phyloP scores from a whole-genome alignment of 2,113 vertebrate genomes.

The Labeo catla region DNA sequence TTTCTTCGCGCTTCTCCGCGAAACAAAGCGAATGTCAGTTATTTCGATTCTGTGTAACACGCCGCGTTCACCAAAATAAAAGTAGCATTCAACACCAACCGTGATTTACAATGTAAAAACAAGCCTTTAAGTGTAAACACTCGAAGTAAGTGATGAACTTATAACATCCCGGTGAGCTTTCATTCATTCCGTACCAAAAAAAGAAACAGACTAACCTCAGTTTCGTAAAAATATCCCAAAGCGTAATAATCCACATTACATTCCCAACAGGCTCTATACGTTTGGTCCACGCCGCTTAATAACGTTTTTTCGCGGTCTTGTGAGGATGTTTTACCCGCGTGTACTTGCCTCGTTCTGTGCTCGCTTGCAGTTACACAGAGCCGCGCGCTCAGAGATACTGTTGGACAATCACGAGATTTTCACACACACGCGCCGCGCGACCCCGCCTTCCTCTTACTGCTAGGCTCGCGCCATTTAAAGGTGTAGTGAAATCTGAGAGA shows the following conservation, averaged over 20 bases:
- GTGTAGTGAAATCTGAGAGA: constrained; percentile 41
- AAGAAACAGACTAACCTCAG: constrained; percentile 72
- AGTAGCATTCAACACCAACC: background rate
- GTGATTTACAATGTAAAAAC: background rate
- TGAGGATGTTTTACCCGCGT: constrained; percentile 47
- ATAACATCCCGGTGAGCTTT: background rate
- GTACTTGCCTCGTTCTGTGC: constrained; percentile 61
- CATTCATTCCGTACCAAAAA: background rate
- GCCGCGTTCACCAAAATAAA: background rate
- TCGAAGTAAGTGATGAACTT: constrained; percentile 30
- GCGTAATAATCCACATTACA: constrained; percentile 70
- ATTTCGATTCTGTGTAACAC: background rate
- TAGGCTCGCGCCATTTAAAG: constrained; percentile 67
- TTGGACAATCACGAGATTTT: constrained; percentile 66
- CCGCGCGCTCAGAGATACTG: constrained; percentile 58
- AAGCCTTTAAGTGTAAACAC: background rate
- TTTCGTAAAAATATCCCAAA: constrained; percentile 63
- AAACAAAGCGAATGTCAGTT: background rate
- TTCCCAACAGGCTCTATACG: constrained; percentile 57
- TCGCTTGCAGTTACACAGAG: constrained; percentile 66
- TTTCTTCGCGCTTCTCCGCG: background rate
- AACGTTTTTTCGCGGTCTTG: constrained; percentile 30
- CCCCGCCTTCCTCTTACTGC: constrained; percentile 64
- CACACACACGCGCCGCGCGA: constrained; percentile 56
- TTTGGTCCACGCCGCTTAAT: constrained; percentile 61